These are phyloP conservation scores for Thereva nobilitata DNA, from an alignment of 2,888 invertebrate genomes.

Conservation along the genomic window DNA sequence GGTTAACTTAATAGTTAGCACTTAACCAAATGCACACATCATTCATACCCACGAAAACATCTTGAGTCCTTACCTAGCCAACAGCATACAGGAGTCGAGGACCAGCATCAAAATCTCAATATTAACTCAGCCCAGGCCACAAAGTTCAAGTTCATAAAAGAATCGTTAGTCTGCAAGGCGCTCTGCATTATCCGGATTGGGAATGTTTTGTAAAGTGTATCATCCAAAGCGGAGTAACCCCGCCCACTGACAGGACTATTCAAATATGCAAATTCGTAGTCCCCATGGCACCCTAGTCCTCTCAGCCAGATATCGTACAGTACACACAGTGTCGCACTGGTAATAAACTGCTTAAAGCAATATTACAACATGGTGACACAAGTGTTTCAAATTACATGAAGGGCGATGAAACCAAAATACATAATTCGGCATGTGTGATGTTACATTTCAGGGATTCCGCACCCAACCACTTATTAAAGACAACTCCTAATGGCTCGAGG, in stretches of 20 bases:
- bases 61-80: too few species aligned
- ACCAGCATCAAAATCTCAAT: too few species aligned
- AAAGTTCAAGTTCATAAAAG: too few species aligned
- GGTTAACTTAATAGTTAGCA: too few species aligned
- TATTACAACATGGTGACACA: constrained; percentile 49
- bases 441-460: constrained; percentile 32
- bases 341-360: constrained; percentile 37
- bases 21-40: too few species aligned
- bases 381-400: constrained; percentile 56
- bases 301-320: neutral
- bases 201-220: too few species aligned
- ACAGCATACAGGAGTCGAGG: too few species aligned
- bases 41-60: too few species aligned
- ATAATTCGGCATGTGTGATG: constrained; percentile 36
- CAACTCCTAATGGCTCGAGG: constrained; percentile 27
- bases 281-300: constrained; percentile 17
- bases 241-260: neutral
- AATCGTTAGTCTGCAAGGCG: too few species aligned
- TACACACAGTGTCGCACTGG: neutral
- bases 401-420: constrained; percentile 38
- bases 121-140: too few species aligned
- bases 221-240: neutral
- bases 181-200: too few species aligned
- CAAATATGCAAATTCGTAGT: constrained; percentile 26
- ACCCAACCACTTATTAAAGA: constrained; percentile 34